Conservation (phyloP, 2,888 invertebrate species). For the Papilio elwesi region DNA sequence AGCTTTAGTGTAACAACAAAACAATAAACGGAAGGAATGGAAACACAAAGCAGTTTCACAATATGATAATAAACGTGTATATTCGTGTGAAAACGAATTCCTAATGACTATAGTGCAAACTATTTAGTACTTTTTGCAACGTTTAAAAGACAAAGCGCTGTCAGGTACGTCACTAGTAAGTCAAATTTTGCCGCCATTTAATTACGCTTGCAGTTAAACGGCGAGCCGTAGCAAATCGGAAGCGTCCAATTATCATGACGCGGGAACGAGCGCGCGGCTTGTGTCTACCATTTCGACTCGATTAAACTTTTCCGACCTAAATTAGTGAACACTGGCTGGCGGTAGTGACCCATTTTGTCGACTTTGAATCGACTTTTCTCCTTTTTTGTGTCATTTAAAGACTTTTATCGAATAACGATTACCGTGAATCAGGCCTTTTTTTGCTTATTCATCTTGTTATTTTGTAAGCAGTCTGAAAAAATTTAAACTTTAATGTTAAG, state of each 20-base stretch:
- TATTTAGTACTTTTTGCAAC: slow-evolving; percentile 27
- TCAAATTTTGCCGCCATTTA: slow-evolving; percentile 44
- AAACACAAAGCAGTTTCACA: too few relatives aligned
- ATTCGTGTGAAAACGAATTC: not conserved
- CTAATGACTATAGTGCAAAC: slow-evolving; percentile 40
- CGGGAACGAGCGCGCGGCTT: slow-evolving; percentile 25
- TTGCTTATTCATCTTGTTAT: not conserved
- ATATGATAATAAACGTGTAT: not conserved
- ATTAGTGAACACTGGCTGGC: slow-evolving; percentile 22
- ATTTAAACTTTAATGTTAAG: not conserved
- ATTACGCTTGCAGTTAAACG: slow-evolving; percentile 44
- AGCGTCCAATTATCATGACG: slow-evolving; percentile 43
- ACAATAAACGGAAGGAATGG: too few relatives aligned
- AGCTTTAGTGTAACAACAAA: too few relatives aligned
- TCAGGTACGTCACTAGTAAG: slow-evolving; percentile 38
- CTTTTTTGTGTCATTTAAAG: slow-evolving; percentile 4
- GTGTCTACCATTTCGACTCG: slow-evolving; percentile 12
- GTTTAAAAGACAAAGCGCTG: slow-evolving; percentile 22
- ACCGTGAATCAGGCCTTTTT: slow-evolving; percentile 6
- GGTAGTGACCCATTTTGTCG: slow-evolving; percentile 25
- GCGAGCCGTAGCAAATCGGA: slow-evolving; percentile 42
- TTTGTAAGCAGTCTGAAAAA: not conserved
- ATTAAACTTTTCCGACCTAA: slow-evolving; percentile 30
- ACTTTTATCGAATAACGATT: slow-evolving; percentile 15
- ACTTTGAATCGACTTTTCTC: slow-evolving; percentile 6